Conservation (phyloP, 2,888 invertebrate species). For the Leistus spinibarbis region DNA sequence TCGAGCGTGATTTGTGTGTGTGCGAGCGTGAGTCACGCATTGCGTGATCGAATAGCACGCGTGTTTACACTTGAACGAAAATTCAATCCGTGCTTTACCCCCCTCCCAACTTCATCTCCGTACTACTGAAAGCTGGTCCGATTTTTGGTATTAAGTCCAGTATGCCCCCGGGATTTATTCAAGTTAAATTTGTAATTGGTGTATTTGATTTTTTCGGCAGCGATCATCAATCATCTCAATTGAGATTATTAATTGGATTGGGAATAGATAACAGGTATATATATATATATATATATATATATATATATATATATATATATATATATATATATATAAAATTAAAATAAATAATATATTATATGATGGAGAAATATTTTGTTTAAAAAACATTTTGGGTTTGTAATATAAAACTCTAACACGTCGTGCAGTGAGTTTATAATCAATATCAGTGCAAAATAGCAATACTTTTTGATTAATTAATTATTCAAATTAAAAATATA, state of each 20-base stretch:
- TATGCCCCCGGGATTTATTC: not conserved
- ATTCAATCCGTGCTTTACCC: not conserved
- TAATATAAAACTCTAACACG: no score
- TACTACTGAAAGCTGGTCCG: no score
- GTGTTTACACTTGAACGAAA: conserved; percentile 13
- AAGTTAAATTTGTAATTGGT: not conserved
- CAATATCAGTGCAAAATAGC: no score
- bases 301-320: no score
- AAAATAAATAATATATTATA: not conserved
- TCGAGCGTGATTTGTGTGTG: conserved; percentile 7
- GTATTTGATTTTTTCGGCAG: conserved; percentile 16
- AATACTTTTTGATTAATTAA: no score
- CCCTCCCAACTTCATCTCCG: no score
- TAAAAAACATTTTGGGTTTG: no score
- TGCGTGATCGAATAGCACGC: conserved; percentile 19
- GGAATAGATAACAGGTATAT: not conserved
- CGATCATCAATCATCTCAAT: no score
- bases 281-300: not conserved
- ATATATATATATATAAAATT: not conserved
- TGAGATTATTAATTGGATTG: not conserved
- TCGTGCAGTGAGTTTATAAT: no score
- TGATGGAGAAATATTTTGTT: not conserved
- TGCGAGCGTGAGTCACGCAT: conserved; percentile 23
- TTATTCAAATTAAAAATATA: no score
- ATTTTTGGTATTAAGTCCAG: not conserved